Conservation (phyloP, 2,888 invertebrate genomes). For the Zonitis immaculata region DNA sequence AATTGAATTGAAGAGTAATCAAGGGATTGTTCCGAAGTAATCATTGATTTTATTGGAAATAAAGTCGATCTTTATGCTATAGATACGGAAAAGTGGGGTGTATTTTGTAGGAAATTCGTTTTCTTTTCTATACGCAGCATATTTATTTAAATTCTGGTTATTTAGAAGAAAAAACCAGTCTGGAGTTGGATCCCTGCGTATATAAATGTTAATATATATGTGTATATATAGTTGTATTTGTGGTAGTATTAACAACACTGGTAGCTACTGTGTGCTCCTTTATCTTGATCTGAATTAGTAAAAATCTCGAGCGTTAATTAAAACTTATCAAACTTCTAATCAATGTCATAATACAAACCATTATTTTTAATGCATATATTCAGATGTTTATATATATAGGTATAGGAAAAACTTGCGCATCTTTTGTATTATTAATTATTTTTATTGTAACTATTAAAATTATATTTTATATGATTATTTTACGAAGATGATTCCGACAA, state of each 20-base stretch:
- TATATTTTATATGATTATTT: constrained; percentile 20
- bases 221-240: constrained; percentile 4
- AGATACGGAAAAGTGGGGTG: too few relatives aligned
- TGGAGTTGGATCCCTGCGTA: constrained; percentile 10
- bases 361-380: constrained; percentile 36
- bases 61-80: too few relatives aligned
- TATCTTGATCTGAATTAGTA: constrained; percentile 40
- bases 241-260: constrained; percentile 31
- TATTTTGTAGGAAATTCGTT: background rate
- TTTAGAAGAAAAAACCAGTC: constrained; percentile 22
- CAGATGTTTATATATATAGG: constrained; percentile 16
- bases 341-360: constrained; percentile 34
- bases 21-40: too few relatives aligned
- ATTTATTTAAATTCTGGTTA: constrained; percentile 20
- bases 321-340: constrained; percentile 35
- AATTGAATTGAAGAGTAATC: too few relatives aligned
- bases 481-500: constrained; percentile 12
- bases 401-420: constrained; percentile 28
- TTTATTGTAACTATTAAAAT: constrained; percentile 24
- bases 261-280: constrained; percentile 35
- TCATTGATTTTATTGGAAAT: too few relatives aligned
- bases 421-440: constrained; percentile 33
- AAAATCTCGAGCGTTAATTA: constrained; percentile 40
- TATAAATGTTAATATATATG: background rate
- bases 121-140: background rate